Base-by-base conservation (phyloP, 1,140 invertebrate genomes). In the Bathynomus jamesi region DNA sequence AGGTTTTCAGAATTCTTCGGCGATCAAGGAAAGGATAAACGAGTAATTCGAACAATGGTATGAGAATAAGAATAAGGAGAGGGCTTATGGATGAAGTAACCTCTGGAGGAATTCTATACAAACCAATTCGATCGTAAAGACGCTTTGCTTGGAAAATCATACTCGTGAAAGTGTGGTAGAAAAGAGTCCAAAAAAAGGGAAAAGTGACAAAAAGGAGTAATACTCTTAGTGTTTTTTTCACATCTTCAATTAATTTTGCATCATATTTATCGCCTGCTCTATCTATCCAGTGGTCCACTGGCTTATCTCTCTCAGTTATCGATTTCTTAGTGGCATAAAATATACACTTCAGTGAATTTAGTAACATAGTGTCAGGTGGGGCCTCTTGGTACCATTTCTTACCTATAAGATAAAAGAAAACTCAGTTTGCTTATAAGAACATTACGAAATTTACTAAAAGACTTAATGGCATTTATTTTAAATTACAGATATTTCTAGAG, bases 81-180 rank as follows among this genome's bases (percentile, higher is more conserved):
- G 95, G 91, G 80, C 94, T 95, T 2, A 95, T 79, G 10, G 74
- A 67, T 4, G 71, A 76, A 2, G 74, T 72, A 32, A 76, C 65
- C 30, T 76, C 74, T 0, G 74, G 70, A 10, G 74, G 74, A 46
- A 76, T 76, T 2, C 67, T 66, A 66, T 76, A 72, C 3, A 62
- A 65, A 1, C 87, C 86, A 2, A 96, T 80, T 13, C 87, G 81
- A 10, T 95, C 93, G 79, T 94, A 84, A 91, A 98, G 94, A 73
- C 89, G 86, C 0, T 89, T 88, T 11, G 95, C 95, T 85, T 98
- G 95, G 72, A 97, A 87, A 0, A 83, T 83, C 84, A 84, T 85
- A 93, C 96, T 95, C 94, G 98, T 64, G 90, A 86, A 1, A 93
- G 96, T 28, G 93, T 93, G 91, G 80, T 93, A 91, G 78, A 89